Conservation (phyloP, 1,140 invertebrate genomes). For the Idris sp. region DNA sequence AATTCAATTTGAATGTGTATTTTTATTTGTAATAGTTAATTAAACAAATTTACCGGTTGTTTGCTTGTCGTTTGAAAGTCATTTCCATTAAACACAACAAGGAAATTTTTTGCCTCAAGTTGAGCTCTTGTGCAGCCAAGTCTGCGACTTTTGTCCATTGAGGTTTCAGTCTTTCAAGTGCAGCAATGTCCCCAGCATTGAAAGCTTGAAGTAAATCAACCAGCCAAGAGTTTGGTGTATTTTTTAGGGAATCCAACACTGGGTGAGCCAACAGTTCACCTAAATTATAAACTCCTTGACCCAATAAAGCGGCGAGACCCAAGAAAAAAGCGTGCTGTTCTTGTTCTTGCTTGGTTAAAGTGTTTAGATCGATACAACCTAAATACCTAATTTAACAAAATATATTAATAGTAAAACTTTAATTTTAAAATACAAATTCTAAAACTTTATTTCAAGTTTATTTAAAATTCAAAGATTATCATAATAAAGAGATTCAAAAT, state of each 20-base stretch:
- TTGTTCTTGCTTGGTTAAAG: slow-evolving; percentile 83
- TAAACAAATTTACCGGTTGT: slow-evolving; percentile 77
- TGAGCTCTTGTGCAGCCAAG: slow-evolving; percentile 89
- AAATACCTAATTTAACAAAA: slow-evolving; percentile 85
- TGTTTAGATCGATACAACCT: slow-evolving; percentile 91
- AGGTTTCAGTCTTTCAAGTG: slow-evolving; percentile 90
- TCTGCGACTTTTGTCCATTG: slow-evolving; percentile 92
- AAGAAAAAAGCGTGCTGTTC: slow-evolving; percentile 93
- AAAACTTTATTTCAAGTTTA: too few relatives aligned
- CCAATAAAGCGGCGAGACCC: slow-evolving; percentile 94
- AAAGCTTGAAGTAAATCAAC: slow-evolving; percentile 94
- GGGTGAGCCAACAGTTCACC: slow-evolving; percentile 98
- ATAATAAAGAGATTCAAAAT: too few relatives aligned
- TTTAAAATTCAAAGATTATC: too few relatives aligned
- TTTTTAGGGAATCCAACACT: slow-evolving; percentile 90
- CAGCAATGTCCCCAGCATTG: slow-evolving; percentile 92
- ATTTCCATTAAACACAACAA: slow-evolving; percentile 98
- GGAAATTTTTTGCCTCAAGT: slow-evolving; percentile 94
- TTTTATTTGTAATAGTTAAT: too few relatives aligned
- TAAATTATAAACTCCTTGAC: slow-evolving; percentile 98
- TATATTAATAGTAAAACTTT: too few relatives aligned
- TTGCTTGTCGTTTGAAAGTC: slow-evolving; percentile 86
- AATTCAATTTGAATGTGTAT: too few relatives aligned
- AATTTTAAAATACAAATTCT: too few relatives aligned
- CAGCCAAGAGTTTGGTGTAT: slow-evolving; percentile 92